Base-by-base conservation (phyloP, 2,797 vertebrate species). In the Gila robusta region DNA sequence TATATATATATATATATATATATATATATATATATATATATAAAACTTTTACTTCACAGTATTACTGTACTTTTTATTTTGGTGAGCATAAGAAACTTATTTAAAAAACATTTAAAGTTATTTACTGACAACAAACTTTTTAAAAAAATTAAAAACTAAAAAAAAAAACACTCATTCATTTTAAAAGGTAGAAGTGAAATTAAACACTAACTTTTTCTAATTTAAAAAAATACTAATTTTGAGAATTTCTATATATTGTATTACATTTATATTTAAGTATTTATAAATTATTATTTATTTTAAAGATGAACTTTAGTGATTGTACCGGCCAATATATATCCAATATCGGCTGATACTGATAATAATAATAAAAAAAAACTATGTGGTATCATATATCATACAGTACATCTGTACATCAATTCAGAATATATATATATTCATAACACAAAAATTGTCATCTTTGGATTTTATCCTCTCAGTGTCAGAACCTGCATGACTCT, bases 401-500 rank as follows among this genome's bases (percentile, higher is more conserved):
- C n/a, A 62, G 23, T 21, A 52, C 52, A 54, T n/a, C 23, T n/a
- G 2, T 72, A n/a, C n/a, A n/a, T n/a, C 23, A 1, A n/a, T 44
- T 44, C 21, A 49, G 47, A 47, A 47, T 47, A 47, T 12, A 47
- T 47, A 16, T 3, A 49, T 19, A 52, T 52, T 21, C 9, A 32
- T 11, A 16, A 23, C 4, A 7, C 23, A 12, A n/a, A 71, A n/a
- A 32, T 49, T 0, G 0, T 21, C 2, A 16, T 9, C 49, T 17
- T 37, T 6, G 64, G 19, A 62, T 32, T 69, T 16, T 71, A 6
- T 81, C 39, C 79, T 59, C 78, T 69, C 81, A 99, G 98, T 99
- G 98, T 93, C 98, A 99, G 95, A 99, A 99, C 91, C 96, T 99
- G 12, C 98, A 99, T 17, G 98, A 99, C 91, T 99, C 98, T 0